These are phyloP conservation scores for Clarias fuscus DNA, from an alignment of 2,797 vertebrate genomes.

Conservation along the genomic window DNA sequence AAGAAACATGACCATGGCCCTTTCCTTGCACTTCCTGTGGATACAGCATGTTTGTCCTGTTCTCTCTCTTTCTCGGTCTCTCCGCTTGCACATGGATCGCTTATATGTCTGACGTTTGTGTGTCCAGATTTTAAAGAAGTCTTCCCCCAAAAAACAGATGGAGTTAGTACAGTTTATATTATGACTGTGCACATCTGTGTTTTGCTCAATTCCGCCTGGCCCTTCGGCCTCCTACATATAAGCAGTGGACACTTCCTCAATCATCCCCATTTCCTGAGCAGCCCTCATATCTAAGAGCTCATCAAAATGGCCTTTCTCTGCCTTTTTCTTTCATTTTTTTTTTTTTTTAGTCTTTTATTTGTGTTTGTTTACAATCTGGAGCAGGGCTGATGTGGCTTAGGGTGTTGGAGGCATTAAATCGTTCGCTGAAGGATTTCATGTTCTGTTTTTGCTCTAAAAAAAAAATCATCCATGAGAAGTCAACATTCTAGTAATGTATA, in stretches of 20 bases:
- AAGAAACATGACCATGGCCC: conserved; percentile 57
- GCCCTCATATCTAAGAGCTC: conserved; percentile 32
- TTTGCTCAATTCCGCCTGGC: neutral
- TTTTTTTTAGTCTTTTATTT: neutral
- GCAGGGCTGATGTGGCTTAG: neutral
- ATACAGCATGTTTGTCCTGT: conserved; percentile 1
- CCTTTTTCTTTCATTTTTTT: neutral
- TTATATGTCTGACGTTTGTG: neutral
- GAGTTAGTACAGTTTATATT: neutral
- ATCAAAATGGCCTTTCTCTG: conserved; percentile 21
- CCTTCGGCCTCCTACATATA: conserved; percentile 26
- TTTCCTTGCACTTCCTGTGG: conserved; percentile 64
- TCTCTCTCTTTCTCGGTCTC: no score
- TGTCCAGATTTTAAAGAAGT: conserved; percentile 23
- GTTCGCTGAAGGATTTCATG: no score
- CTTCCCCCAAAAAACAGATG: neutral
- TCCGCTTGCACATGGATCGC: neutral
- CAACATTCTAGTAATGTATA: neutral
- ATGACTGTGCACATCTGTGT: conserved; percentile 15
- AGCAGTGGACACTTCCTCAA: conserved; percentile 37
- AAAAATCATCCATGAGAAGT: neutral
- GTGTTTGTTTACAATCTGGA: conserved; percentile 14
- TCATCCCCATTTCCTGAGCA: conserved; percentile 32
- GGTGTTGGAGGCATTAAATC: neutral
- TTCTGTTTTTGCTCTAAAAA: neutral